Evolutionary conservation across 1,140 invertebrate species (phyloP), one percentile per base, ranked within the genome.

Genomic region (Pectinophora gossypiella): DNA sequence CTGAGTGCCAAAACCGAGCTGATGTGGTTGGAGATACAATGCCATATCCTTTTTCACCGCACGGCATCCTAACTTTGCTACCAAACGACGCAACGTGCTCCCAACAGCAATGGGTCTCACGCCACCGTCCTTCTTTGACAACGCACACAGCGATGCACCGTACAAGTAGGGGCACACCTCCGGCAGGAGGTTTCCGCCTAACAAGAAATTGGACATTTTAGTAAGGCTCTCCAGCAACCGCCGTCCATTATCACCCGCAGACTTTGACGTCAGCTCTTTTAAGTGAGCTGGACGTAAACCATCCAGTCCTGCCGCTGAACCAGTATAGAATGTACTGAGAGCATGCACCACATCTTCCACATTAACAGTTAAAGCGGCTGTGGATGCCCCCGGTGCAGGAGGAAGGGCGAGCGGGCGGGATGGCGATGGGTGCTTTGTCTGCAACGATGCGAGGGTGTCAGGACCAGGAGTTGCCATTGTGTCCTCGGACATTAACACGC

Each of bases 251-350:
- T 55, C 42, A 13, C 47, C 54, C 6, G 54, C 48, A 1, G 54
- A 49, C 6, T 18, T 6, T 2, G 46, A 49, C 2, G 45, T 45
- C 16, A 50, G 13, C 32, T 55, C 54, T 13, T 49, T 55, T 7
- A 55, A 27, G 32, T 55, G 54, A 7, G 48, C 23, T 13, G 54
- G 48, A 43, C 54, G 36, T 12, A 55, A 35, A 1, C 54, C 46
- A 21, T 55, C 54, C 18, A 44, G 7, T 12, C 52, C 52, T n/a
- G 32, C 19, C 1, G 52, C 52, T 1, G 52, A 54, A 0, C 52
- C 52, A 40, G 22, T 55, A 19, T 46, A 19, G 19, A 55, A 55
- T 9, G 43, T 40, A 6, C 35, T 9, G 2, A 55, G 19, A 1
- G 54, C 46, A 12, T 44, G 19, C 0, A 19, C 27, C 3, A 50